phyloP scores from a whole-genome alignment of 2,797 vertebrate genomes.

The Decapterus maruadsi region DNA sequence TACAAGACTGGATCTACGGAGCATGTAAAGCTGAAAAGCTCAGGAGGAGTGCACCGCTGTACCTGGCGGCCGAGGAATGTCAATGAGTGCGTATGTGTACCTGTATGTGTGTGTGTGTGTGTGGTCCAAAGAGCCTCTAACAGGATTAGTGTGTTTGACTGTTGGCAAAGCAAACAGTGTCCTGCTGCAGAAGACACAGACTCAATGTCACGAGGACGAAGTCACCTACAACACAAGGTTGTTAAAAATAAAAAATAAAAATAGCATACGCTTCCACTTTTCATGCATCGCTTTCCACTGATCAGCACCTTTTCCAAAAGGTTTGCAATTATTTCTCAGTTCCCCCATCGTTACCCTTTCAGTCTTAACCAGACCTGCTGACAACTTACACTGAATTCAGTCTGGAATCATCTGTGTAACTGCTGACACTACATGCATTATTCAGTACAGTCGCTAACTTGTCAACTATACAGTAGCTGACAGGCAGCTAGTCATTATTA shows the following conservation, averaged over 20 bases:
- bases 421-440: neutral
- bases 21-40: conserved; percentile 18
- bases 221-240: conserved; percentile 56
- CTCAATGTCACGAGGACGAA: conserved; percentile 68
- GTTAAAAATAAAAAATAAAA: conserved; percentile 1
- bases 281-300: conserved; percentile 6
- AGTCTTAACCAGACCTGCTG: neutral
- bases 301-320: conserved; percentile 9
- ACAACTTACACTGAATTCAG: neutral
- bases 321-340: neutral
- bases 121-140: too few relatives aligned
- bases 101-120: conserved; percentile 17
- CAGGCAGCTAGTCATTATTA: too few relatives aligned
- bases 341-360: neutral
- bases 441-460: neutral
- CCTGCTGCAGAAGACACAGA: conserved; percentile 46
- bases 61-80: conserved; percentile 26
- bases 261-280: conserved; percentile 21
- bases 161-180: conserved; percentile 82
- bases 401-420: neutral
- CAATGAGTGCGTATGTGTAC: conserved; percentile 6
- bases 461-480: neutral
- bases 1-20: conserved; percentile 1
- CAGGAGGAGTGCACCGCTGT: neutral
- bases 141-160: conserved; percentile 74